Evolutionary conservation across 2,797 vertebrate species (phyloP), one percentile per base, ranked within the genome.

Genomic region (Gymnothorax reevesii): DNA sequence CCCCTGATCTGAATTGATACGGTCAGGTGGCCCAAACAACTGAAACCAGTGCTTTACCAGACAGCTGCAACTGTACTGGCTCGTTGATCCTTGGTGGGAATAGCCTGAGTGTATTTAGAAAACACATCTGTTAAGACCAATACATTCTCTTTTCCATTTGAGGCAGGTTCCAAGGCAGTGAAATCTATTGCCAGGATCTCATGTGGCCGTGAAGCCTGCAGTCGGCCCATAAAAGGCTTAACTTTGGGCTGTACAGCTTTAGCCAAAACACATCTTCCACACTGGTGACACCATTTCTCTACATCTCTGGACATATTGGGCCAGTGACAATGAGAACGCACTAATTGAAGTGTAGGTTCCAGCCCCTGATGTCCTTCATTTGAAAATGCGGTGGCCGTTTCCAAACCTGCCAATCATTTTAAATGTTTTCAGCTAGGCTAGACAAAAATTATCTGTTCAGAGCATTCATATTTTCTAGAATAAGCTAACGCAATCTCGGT

Each of bases 341-440:
- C 59, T 3, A 84, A 15, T 2, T 66, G 15, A 1, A 42, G 10
- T 33, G 83, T 64, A 15, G 33, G 8, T n/a, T 66, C 57, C 0
- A 66, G 9, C 1, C 83, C 83, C 59, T 84, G 83, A 17, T 64
- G 83, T 25, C 83, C 83, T n/a, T n/a, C n/a, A n/a, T n/a, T n/a
- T n/a, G n/a, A n/a, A n/a, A n/a, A n/a, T n/a, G n/a, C n/a, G n/a
- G n/a, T n/a, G n/a, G n/a, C n/a, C n/a, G n/a, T n/a, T n/a, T n/a
- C n/a, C n/a, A n/a, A n/a, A n/a, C n/a, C n/a, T n/a, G n/a, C n/a
- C n/a, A n/a, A n/a, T n/a, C n/a, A n/a, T n/a, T n/a, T n/a, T n/a
- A n/a, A n/a, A n/a, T n/a, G n/a, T n/a, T n/a, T n/a, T n/a, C n/a
- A n/a, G n/a, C n/a, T n/a, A n/a, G n/a, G n/a, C n/a, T n/a, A n/a